Conservation (phyloP, 2,888 invertebrate genomes). For the Keiferia lycopersicella region DNA sequence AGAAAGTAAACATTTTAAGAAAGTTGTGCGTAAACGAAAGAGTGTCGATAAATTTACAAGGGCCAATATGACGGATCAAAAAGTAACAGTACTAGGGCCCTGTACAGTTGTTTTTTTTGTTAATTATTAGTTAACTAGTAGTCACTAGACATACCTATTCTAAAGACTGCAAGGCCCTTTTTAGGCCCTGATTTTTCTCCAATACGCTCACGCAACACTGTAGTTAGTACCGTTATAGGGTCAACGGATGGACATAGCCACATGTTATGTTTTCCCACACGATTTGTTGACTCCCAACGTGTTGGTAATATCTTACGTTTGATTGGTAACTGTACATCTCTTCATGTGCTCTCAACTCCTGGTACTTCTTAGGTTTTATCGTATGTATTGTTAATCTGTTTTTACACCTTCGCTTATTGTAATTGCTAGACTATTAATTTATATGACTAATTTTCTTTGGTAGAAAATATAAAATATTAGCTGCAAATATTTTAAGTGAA, state of each 20-base stretch:
- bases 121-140: no score
- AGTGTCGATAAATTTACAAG: no score
- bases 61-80: no score
- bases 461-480: not conserved
- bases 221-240: constrained; percentile 60
- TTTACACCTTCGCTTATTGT: not conserved
- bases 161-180: not conserved
- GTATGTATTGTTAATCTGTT: not conserved
- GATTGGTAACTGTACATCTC: constrained; percentile 47
- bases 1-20: no score
- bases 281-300: constrained; percentile 45
- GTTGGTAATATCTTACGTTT: constrained; percentile 45
- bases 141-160: no score
- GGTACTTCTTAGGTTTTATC: constrained; percentile 43
- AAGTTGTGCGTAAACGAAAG: no score
- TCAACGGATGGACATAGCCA: constrained; percentile 57
- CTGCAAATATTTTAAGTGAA: not conserved
- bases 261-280: constrained; percentile 59
- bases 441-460: not conserved
- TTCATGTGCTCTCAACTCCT: constrained; percentile 48
- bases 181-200: constrained; percentile 35
- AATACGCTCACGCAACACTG: constrained; percentile 54
- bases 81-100: no score
- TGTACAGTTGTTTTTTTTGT: no score
- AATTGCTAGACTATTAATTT: not conserved